A percentile compares a stretch with the other conserved stretches of the same genome.
Evolutionary conservation across 2,113 vertebrate species (phyloP).

Genomic region (Tretioscincus oriximinensis): DNA sequence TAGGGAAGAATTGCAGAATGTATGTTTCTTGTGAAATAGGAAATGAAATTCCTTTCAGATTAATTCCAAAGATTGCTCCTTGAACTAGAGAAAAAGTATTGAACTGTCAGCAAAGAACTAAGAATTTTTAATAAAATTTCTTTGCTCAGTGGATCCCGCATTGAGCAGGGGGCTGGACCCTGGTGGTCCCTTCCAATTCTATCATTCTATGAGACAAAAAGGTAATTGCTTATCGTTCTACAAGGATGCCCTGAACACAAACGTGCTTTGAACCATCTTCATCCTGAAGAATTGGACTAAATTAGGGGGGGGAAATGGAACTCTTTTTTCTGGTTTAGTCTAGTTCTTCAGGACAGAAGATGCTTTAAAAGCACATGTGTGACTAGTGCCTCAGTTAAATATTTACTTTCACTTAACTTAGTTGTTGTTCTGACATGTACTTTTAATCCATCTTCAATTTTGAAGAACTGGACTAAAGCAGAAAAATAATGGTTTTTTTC

Average conservation of each 20-base stretch:
- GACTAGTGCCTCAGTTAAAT: not conserved
- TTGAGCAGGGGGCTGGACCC: no score
- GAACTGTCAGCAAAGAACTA: not conserved
- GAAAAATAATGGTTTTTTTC: no score
- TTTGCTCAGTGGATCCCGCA: not conserved
- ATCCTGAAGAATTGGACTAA: no score
- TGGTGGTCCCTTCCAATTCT: no score
- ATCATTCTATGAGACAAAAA: fast-evolving
- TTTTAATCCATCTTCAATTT: no score
- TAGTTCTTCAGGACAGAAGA: no score
- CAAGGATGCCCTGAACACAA: not conserved
- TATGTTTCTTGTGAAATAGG: conserved; percentile 1
- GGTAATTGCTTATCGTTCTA: not conserved
- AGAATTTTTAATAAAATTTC: not conserved
- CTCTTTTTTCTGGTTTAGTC: no score
- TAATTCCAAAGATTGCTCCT: fast-evolving
- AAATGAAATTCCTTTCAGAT: not conserved
- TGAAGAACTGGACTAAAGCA: no score
- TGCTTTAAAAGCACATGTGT: no score
- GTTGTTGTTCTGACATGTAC: no score
- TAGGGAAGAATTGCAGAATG: not conserved
- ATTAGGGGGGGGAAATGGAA: no score
- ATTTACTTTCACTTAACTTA: not conserved
- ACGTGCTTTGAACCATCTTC: no score
- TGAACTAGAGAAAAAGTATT: not conserved